Conservation (phyloP, 2,113 vertebrate species). For the Prietella phreatophila region DNA sequence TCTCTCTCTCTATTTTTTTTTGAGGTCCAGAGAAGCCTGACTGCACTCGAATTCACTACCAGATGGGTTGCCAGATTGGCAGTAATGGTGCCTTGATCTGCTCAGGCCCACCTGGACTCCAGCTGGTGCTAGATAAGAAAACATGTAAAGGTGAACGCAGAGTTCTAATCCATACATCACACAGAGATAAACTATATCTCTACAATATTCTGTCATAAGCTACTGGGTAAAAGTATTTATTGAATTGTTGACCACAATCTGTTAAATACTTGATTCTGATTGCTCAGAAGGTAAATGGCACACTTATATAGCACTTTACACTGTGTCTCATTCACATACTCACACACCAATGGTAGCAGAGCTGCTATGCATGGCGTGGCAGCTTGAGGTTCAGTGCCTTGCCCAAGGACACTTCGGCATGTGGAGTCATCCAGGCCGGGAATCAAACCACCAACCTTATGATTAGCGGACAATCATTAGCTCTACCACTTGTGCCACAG, state of each 20-base stretch:
- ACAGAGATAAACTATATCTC: background rate
- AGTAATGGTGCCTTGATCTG: constrained; percentile 54
- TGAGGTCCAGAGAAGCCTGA: constrained; percentile 62
- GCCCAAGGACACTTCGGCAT: too few relatives aligned
- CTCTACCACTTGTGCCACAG: too few relatives aligned
- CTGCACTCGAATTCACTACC: constrained; percentile 63
- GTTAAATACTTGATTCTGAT: background rate
- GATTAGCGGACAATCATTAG: too few relatives aligned
- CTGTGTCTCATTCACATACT: too few relatives aligned
- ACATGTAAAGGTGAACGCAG: constrained; percentile 67
- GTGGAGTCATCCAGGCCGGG: too few relatives aligned
- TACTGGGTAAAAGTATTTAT: background rate
- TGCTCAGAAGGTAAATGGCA: background rate
- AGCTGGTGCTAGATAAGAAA: constrained; percentile 66
- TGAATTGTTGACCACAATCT: background rate
- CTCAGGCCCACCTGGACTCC: constrained; percentile 66
- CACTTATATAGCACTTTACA: too few relatives aligned
- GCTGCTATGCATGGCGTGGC: too few relatives aligned
- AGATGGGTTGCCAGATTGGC: constrained; percentile 69
- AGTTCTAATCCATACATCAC: background rate
- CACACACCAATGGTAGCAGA: too few relatives aligned
- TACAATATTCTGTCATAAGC: background rate
- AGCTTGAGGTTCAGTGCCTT: too few relatives aligned
- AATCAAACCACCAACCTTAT: too few relatives aligned
- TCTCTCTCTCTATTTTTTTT: rapidly evolving